A percentile compares a stretch with the other conserved stretches of the same genome.
These are phyloP conservation scores for Todus mexicanus DNA, from an alignment of 2,797 vertebrate species.

Conservation along the genomic window DNA sequence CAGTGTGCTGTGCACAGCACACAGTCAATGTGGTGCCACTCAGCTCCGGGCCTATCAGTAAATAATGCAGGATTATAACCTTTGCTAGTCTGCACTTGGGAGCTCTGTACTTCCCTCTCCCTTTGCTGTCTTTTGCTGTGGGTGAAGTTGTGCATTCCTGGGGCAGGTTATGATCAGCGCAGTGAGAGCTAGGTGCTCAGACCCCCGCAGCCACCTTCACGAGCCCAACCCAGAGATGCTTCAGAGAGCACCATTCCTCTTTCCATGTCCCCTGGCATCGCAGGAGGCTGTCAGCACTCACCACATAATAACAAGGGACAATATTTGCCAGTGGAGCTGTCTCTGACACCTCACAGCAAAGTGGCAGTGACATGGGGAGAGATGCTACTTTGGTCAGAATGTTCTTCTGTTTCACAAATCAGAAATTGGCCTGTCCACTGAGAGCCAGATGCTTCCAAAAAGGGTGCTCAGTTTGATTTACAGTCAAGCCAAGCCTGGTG, in stretches of 20 bases:
- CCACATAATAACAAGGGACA: background rate
- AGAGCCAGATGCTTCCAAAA: background rate
- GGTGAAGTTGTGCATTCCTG: background rate
- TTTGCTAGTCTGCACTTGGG: background rate
- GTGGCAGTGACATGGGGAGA: background rate
- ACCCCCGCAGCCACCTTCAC: background rate
- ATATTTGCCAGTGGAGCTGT: background rate
- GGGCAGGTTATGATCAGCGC: rapidly evolving
- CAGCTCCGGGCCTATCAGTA: slow-evolving; percentile 33
- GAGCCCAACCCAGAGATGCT: background rate
- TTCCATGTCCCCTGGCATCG: background rate
- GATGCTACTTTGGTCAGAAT: background rate
- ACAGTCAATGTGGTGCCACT: slow-evolving; percentile 51
- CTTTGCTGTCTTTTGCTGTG: background rate
- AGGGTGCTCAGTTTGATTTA: background rate
- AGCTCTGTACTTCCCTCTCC: background rate
- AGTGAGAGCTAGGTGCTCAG: background rate
- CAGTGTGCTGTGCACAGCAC: slow-evolving; percentile 46
- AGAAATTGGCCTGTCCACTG: background rate
- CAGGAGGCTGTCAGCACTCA: background rate
- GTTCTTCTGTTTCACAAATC: background rate
- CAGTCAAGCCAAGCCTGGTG: background rate
- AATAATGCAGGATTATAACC: slow-evolving; percentile 52
- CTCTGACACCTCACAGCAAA: background rate
- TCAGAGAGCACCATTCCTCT: background rate